Evolutionary conservation across 2,113 vertebrate genomes (phyloP).

Genomic region (Crotophaga sulcirostris): DNA sequence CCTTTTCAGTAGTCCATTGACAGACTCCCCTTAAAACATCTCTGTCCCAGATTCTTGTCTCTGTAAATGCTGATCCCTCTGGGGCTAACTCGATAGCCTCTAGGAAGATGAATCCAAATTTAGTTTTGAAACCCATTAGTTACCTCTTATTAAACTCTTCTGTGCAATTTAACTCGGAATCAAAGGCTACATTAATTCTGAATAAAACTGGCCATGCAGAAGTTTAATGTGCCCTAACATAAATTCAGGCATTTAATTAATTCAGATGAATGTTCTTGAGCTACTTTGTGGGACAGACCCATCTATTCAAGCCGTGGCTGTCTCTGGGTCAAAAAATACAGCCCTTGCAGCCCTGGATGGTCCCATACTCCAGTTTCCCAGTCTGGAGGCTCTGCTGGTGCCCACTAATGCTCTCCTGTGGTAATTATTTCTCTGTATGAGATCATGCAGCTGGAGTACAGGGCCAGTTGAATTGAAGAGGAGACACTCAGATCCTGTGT

Average conservation of each 20-base stretch:
- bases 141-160: constrained; percentile 31
- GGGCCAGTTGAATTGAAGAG: background rate
- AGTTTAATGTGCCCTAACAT: constrained; percentile 28
- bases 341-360: background rate
- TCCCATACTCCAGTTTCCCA: background rate
- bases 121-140: constrained; percentile 40
- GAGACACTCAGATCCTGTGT: background rate
- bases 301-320: background rate
- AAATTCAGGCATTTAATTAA: constrained; percentile 1
- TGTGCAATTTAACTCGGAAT: background rate
- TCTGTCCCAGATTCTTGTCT: background rate
- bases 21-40: background rate
- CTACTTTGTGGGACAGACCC: background rate
- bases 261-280: background rate
- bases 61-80: background rate
- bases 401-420: background rate
- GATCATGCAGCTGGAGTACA: background rate
- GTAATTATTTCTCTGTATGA: background rate
- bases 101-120: background rate
- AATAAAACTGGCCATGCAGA: constrained; percentile 4
- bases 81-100: background rate
- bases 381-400: background rate
- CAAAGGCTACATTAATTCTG: constrained; percentile 42
- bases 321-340: background rate
- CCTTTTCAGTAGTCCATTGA: background rate